Conservation (phyloP, 2,113 vertebrate species). For the Myotis brandtii region DNA sequence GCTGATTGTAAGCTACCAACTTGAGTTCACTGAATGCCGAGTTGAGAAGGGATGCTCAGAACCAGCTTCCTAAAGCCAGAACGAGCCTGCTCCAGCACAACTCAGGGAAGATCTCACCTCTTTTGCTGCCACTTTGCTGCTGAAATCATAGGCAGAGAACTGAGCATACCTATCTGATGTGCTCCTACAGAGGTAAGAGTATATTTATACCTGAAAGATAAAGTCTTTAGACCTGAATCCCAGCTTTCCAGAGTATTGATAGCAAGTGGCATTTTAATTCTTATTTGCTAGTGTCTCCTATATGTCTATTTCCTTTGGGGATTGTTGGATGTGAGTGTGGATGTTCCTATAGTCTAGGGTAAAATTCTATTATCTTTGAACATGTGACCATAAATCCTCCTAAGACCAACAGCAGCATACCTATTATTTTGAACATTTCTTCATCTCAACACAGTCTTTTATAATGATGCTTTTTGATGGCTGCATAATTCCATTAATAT, state of each 20-base stretch:
- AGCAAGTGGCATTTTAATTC: neutral
- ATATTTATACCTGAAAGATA: neutral
- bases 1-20: neutral
- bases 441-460: neutral
- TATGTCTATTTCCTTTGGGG: neutral
- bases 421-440: neutral
- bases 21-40: neutral
- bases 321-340: neutral
- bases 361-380: neutral
- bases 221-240: neutral
- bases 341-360: neutral
- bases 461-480: neutral
- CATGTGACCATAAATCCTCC: neutral
- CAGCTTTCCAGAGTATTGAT: neutral
- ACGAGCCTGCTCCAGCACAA: neutral
- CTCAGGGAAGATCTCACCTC: neutral
- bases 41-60: neutral
- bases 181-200: neutral
- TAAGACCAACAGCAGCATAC: neutral
- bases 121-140: neutral
- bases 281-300: neutral
- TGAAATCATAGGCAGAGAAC: neutral
- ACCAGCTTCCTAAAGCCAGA: neutral
- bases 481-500: neutral
- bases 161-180: neutral